A percentile compares a stretch with the other conserved stretches of the same genome.
These are phyloP conservation scores for Adineta ricciae DNA, from an alignment of 2,888 invertebrate genomes.

Conservation along the genomic window DNA sequence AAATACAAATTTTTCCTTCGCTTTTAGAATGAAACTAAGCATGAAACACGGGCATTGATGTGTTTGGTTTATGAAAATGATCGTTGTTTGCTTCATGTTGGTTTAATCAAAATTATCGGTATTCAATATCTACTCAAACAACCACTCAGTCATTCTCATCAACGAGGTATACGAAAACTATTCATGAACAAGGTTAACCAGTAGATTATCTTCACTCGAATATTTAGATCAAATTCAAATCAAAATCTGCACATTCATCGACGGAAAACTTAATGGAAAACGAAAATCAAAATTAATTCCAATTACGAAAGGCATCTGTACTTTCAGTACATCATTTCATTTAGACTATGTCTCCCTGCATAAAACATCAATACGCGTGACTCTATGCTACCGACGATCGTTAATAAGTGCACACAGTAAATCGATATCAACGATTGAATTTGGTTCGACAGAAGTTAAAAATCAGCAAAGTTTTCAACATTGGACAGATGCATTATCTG, in stretches of 20 bases:
- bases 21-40: background rate
- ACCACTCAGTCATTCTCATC: background rate
- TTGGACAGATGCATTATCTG: constrained; percentile 8
- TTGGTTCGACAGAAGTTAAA: background rate
- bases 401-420: background rate
- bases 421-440: background rate
- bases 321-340: constrained; percentile 18
- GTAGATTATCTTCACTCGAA: too few relatives aligned
- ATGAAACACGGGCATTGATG: constrained; percentile 17
- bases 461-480: background rate
- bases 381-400: background rate
- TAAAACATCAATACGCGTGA: background rate
- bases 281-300: background rate
- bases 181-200: too few relatives aligned
- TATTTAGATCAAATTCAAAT: background rate
- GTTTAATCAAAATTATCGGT: background rate
- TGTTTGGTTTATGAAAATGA: constrained; percentile 21
- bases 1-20: too few relatives aligned
- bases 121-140: background rate
- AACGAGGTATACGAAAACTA: background rate
- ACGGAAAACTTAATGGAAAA: background rate
- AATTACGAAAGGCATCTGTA: background rate
- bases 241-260: background rate
- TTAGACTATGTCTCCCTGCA: background rate
- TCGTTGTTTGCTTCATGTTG: constrained; percentile 9